Evolutionary conservation across 2,797 vertebrate species (phyloP), one percentile per base, ranked within the genome.

Genomic region (Zonotrichia albicollis): DNA sequence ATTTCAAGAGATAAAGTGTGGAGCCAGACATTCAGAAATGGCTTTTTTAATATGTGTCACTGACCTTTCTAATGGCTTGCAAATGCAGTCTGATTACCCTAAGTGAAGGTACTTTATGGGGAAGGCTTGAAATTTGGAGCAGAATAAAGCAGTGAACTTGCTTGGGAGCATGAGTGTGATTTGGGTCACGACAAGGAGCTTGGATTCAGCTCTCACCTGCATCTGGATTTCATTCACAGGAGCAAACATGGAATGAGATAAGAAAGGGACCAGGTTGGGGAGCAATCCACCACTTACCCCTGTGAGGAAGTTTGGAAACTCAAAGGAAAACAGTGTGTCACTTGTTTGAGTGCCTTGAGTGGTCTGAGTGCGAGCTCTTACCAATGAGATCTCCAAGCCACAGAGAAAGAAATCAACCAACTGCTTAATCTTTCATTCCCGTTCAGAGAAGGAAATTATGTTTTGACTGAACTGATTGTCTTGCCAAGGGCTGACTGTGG

Each of bases 1-100:
- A 84, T 89, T 89, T 92, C 79, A 76, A 81, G 73, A 87, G 54
- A 93, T 86, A 92, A 71, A 89, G 36, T 62, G 17, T 66, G 73
- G 82, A 94, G 73, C 62, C 73, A 96, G 60, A 79, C 42, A 53
- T 94, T 81, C 55, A 85, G 91, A 93, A 93, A 60, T 40, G 92
- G 20, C 43, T 62, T 87, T 89, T 89, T 78, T 22, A 34, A 62
- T 89, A 83, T 45, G 57, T 90, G 70, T 51, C 82, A 74, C 36
- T 92, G 92, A 87, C 82, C 66, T 84, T 89, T 79, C 78, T 74
- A 82, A 87, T 36, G 72, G 66, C 51, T 94, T 93, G 50, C 66
- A 92, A 93, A 91, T 70, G 82, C 73, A 85, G 46, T 70, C 20
- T 51, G 78, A 75, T 78, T 73, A 34, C 70, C 32, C 10, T 53